These are phyloP conservation scores for Narcine bancroftii DNA, from an alignment of 2,113 vertebrate genomes.

Conservation along the genomic window DNA sequence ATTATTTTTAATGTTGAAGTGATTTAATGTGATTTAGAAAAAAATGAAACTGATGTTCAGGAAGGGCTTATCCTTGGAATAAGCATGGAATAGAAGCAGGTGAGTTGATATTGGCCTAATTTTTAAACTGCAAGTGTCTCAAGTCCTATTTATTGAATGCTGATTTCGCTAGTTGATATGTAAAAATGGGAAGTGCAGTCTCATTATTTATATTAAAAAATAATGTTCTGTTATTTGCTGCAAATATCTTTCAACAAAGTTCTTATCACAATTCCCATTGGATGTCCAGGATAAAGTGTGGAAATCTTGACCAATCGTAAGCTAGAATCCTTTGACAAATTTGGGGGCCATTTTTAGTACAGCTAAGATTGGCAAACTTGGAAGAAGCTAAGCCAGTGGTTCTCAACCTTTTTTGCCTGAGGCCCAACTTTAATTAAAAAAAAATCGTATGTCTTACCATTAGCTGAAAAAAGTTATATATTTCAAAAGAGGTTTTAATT, in stretches of 20 bases:
- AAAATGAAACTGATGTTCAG: neutral
- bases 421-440: no score
- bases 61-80: neutral
- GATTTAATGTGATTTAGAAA: neutral
- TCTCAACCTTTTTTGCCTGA: neutral
- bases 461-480: no score
- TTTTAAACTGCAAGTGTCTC: neutral
- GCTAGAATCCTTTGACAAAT: neutral
- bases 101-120: neutral
- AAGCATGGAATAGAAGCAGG: neutral
- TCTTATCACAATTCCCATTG: neutral
- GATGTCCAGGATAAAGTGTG: no score
- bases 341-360: neutral
- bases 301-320: neutral
- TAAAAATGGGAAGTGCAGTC: neutral
- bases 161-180: neutral
- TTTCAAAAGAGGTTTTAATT: no score
- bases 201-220: neutral
- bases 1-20: neutral
- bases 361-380: neutral
- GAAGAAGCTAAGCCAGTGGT: neutral
- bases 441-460: no score
- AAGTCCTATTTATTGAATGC: neutral
- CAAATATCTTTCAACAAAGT: neutral
- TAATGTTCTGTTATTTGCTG: neutral